Base-by-base conservation (phyloP, 2,888 invertebrate species). In the Agrotis clavis region DNA sequence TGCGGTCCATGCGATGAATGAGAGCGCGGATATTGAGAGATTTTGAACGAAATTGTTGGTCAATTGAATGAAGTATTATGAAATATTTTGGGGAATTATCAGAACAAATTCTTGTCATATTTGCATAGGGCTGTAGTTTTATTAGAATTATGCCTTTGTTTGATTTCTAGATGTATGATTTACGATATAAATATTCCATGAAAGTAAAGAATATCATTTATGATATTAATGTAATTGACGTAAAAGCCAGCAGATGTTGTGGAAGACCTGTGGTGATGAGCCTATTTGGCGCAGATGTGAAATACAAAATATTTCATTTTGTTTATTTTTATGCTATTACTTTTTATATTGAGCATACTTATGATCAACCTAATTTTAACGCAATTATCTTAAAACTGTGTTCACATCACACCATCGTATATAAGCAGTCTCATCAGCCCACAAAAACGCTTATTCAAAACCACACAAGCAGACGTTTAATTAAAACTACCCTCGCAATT, bases 21-120 rank as follows among this genome's bases (percentile, higher is more conserved):
- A 70, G 70, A 76, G 72, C 71, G 73, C 84, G 67, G 76, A 71
- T 78, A 81, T 77, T 67, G 11, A 54, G 57, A 67, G 66, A 61
- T 77, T 71, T 54, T 30, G 13, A 56, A 73, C 54, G 51, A 57
- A 72, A 76, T 74, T 51, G 48, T 66, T 66, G 48, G 51, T 66
- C 18, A 51, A 76, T 62, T 54, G 25, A 62, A 68, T 53, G n/a
- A 47, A 16, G n/a, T 19, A 41, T 41, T 50, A 51, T 21, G 13
- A 48, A 21, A 47, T 50, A 53, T 25, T 50, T 21, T 67, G 7
- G 6, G 4, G 16, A 66, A 60, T 66, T 25, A 59, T 45, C 1
- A 2, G 16, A 41, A 51, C 30, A n/a, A 65, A 47, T 35, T 18
- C 18, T 50, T 11, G 18, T 6, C 35, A 18, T 50, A 50, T 13